A percentile compares a stretch with the other conserved stretches of the same genome.
phyloP scores from a whole-genome alignment of 2,113 vertebrate genomes.

The Telmatochromis sp. region DNA sequence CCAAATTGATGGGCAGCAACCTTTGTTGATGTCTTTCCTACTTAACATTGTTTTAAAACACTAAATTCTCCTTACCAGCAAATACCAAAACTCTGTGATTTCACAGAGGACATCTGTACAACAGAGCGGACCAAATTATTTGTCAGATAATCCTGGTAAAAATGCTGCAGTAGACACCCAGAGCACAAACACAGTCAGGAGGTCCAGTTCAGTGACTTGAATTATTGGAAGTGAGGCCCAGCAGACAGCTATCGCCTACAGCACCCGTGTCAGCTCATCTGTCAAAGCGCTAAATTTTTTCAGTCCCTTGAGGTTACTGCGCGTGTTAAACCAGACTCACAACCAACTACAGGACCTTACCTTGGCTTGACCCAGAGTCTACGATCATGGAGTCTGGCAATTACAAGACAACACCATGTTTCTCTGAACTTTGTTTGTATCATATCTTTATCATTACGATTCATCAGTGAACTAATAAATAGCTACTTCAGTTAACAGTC shows the following conservation, averaged over 20 bases:
- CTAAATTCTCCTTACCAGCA: neutral
- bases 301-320: neutral
- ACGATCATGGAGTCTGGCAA: fast-evolving
- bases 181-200: neutral
- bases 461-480: neutral
- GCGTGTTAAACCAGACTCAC: neutral
- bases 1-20: neutral
- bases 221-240: neutral
- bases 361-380: neutral
- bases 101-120: neutral
- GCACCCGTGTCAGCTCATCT: neutral
- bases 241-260: neutral
- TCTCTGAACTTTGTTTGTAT: neutral
- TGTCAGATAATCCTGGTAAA: neutral
- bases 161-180: neutral
- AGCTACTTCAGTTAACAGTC: neutral
- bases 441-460: neutral
- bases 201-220: neutral
- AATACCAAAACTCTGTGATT: neutral
- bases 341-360: neutral
- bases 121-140: neutral
- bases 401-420: neutral
- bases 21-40: neutral
- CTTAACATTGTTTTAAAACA: neutral
- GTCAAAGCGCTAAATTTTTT: neutral